These are phyloP conservation scores for Drusus annulatus DNA, from an alignment of 1,140 invertebrate genomes.

Conservation along the genomic window DNA sequence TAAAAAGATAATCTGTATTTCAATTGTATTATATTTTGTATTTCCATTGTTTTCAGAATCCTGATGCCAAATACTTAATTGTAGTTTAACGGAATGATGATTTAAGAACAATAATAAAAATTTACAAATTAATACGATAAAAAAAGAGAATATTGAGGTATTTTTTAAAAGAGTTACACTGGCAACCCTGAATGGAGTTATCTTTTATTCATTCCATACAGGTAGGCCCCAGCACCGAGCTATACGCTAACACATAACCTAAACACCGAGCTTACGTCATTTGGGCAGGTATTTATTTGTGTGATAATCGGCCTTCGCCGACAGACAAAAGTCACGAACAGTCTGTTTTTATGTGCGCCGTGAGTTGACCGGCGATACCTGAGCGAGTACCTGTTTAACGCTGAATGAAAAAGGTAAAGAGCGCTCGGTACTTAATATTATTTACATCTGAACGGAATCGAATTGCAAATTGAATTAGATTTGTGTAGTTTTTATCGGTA, in stretches of 20 bases:
- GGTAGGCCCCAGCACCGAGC: conserved; percentile 1
- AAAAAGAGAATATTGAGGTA: too few species aligned
- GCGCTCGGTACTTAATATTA: neutral
- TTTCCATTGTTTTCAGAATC: too few species aligned
- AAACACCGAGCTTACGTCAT: conserved; percentile 16
- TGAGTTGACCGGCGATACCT: neutral
- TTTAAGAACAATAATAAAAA: too few species aligned
- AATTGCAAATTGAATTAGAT: neutral
- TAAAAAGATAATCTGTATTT: too few species aligned
- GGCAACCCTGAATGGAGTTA: too few species aligned
- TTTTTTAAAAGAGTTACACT: too few species aligned
- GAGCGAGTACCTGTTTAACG: neutral
- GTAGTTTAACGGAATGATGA: too few species aligned
- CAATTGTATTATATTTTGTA: too few species aligned
- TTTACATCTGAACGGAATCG: neutral
- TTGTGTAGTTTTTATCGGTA: neutral
- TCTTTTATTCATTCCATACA: neutral
- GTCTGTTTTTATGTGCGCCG: conserved; percentile 1
- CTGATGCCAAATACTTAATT: too few species aligned
- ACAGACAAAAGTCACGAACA: conserved; percentile 33
- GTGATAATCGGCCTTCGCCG: conserved; percentile 28
- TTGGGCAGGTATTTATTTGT: conserved; percentile 31
- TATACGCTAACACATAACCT: neutral
- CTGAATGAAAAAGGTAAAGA: too few species aligned
- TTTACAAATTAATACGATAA: too few species aligned